Conservation (phyloP, 1,140 invertebrate species). For the Littorina saxatilis region DNA sequence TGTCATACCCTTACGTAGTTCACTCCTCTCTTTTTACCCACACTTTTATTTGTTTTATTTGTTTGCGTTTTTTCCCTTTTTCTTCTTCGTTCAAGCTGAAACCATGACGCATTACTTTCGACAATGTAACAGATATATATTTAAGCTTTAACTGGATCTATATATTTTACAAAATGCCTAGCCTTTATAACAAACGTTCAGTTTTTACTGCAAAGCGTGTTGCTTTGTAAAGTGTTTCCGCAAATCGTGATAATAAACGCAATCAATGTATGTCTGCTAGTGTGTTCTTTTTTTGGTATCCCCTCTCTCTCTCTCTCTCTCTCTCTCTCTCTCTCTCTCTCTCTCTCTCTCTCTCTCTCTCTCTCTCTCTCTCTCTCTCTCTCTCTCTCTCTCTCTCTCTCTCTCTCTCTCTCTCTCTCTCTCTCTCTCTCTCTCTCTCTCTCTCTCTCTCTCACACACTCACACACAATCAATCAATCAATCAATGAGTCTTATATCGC, state of each 20-base stretch:
- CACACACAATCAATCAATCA: no score
- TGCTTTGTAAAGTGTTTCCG: not conserved
- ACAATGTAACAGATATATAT: not conserved
- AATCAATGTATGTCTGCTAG: not conserved
- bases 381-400: no score
- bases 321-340: constrained; percentile 2
- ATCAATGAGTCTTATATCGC: no score
- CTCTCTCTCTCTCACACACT: no score
- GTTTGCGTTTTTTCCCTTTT: not conserved
- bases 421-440: no score
- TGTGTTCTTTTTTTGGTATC: not conserved
- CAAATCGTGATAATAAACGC: constrained; percentile 17
- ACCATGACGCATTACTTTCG: not conserved
- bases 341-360: no score
- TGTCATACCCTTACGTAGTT: no score
- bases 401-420: no score
- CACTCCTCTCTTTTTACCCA: not conserved
- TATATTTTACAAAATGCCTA: no score
- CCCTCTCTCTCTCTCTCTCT: constrained; percentile 2
- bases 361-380: no score
- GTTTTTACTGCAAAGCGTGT: not conserved
- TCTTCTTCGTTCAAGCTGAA: not conserved
- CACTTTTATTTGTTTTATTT: not conserved
- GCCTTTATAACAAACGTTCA: not conserved
- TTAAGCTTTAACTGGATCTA: not conserved